Evolutionary conservation across 2,113 vertebrate species (phyloP).

Genomic region (Cinclus mexicanus): DNA sequence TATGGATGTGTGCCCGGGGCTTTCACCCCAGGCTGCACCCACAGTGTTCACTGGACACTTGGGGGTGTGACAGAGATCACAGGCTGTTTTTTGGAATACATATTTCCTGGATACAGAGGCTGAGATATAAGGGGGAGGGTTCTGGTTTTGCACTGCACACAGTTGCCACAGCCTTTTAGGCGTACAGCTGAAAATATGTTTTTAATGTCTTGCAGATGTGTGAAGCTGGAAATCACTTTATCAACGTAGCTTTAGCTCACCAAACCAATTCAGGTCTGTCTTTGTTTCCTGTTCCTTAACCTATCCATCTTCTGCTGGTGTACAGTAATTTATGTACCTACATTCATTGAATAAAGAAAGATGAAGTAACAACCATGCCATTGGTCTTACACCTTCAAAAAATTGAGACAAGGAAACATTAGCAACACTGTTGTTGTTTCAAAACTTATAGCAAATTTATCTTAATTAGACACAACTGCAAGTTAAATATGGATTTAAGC

Average conservation of each 20-base stretch:
- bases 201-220: slow-evolving; percentile 76
- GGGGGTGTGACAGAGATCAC: background rate
- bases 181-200: background rate
- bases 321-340: background rate
- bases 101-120: background rate
- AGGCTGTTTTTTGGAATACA: fast-evolving
- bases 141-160: background rate
- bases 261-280: slow-evolving; percentile 76
- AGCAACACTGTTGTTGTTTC: background rate
- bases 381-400: background rate
- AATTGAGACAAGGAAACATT: background rate
- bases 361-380: background rate
- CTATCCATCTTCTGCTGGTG: background rate
- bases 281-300: background rate
- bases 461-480: slow-evolving; percentile 4
- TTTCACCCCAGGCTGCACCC: background rate
- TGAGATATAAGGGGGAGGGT: background rate
- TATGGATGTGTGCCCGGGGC: fast-evolving
- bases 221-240: slow-evolving; percentile 83
- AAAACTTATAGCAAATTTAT: background rate
- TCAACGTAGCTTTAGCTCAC: slow-evolving; percentile 76
- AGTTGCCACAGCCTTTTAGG: background rate
- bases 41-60: background rate
- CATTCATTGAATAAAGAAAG: background rate
- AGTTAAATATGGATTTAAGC: background rate